Evolutionary conservation across 2,113 vertebrate genomes (phyloP).

Genomic region (cat (Felis catus)): F.catus_Fca126_mat1.0 CM031424.1:21333001-21333500

Average conservation of each 20-base stretch:
- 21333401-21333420: not conserved
- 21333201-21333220: not conserved
- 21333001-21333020: too few relatives aligned
- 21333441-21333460: not conserved
- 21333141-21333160: too few relatives aligned
- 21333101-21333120: too few relatives aligned
- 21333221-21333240: not conserved
- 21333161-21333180: too few relatives aligned
- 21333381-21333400: not conserved
- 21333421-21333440: not conserved
- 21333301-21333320: not conserved
- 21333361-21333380: constrained; percentile 10
- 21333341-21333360: not conserved
- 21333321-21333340: not conserved
- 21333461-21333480: constrained; percentile 12
- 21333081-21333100: too few relatives aligned
- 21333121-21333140: too few relatives aligned
- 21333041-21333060: too few relatives aligned
- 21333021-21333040: too few relatives aligned
- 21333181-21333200: not conserved
- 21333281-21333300: not conserved
- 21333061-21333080: too few relatives aligned
- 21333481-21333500: not conserved
- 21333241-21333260: not conserved
- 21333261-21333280: not conserved